Percentiles rank a stretch among this genome's conserved stretches.
Conservation (phyloP, 2,113 vertebrate species). For the Glareola pratincola region DNA sequence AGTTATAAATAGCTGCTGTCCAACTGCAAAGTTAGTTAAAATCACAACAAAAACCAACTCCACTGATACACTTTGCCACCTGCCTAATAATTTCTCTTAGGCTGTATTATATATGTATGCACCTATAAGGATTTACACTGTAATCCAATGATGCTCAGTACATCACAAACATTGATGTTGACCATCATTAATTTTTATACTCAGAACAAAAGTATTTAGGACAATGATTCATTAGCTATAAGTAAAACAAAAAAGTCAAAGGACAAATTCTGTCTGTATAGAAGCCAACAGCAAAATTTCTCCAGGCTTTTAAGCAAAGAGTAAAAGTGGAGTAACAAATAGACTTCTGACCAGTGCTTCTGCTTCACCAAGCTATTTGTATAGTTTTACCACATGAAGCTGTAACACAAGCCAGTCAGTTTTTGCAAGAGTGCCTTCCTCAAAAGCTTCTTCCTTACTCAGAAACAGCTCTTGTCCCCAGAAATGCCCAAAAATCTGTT, state of each 20-base stretch:
- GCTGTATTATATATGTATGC: not conserved
- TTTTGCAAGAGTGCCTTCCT: not conserved
- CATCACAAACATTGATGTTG: not conserved
- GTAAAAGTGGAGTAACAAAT: not conserved
- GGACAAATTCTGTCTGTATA: not conserved
- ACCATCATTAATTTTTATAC: not conserved
- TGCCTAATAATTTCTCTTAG: not conserved
- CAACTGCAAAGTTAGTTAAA: not conserved
- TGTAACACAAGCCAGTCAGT: not conserved
- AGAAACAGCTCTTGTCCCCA: not conserved
- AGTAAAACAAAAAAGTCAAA: not conserved
- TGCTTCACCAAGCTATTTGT: not conserved
- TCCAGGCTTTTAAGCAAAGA: not conserved
- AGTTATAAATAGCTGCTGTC: constrained; percentile 31
- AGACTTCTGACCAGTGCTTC: not conserved
- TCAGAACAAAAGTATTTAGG: not conserved
- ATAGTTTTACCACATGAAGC: not conserved
- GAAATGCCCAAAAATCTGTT: not conserved
- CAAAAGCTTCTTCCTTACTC: not conserved
- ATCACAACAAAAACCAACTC: not conserved
- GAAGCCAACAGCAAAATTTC: not conserved
- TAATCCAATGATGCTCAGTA: not conserved
- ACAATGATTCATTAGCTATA: not conserved
- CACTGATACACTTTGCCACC: not conserved
- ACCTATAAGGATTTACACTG: not conserved